These are phyloP conservation scores for Ostrea denselamellosa DNA, from an alignment of 1,140 invertebrate species.

Conservation along the genomic window DNA sequence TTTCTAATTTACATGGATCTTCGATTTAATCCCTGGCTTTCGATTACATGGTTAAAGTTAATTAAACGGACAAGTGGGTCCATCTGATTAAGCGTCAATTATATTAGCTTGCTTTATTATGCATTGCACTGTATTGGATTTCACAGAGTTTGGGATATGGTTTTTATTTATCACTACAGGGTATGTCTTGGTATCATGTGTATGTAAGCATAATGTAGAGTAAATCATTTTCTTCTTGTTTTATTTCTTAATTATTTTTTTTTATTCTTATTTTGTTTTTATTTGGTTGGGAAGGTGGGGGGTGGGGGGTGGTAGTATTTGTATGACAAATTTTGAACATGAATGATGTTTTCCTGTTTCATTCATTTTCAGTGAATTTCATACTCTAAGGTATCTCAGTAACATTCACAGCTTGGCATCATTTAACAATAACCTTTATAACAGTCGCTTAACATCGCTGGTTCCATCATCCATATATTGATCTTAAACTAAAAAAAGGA, in stretches of 20 bases:
- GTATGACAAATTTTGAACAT: neutral
- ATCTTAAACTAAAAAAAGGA: no score
- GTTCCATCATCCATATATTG: no score
- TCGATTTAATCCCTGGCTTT: neutral
- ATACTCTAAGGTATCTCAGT: conserved; percentile 6
- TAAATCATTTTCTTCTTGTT: no score
- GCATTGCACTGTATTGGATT: conserved; percentile 4
- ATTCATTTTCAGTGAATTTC: conserved; percentile 36
- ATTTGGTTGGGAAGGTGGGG: no score
- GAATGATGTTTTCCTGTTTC: conserved; percentile 1
- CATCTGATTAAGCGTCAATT: neutral
- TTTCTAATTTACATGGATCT: neutral
- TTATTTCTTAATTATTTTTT: no score
- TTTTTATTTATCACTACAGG: neutral
- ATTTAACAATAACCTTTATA: neutral
- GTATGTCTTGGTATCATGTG: no score
- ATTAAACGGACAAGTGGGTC: neutral
- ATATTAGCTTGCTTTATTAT: conserved; percentile 23
- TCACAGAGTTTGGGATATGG: neutral
- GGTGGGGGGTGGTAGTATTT: no score
- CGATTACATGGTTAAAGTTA: neutral
- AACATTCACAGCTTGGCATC: neutral
- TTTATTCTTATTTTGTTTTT: no score
- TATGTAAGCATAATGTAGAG: no score
- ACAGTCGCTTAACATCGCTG: no score